Base-by-base conservation (phyloP, 35 echinoderm and acorn worm species). In the Apostichopus japonicus region DNA sequence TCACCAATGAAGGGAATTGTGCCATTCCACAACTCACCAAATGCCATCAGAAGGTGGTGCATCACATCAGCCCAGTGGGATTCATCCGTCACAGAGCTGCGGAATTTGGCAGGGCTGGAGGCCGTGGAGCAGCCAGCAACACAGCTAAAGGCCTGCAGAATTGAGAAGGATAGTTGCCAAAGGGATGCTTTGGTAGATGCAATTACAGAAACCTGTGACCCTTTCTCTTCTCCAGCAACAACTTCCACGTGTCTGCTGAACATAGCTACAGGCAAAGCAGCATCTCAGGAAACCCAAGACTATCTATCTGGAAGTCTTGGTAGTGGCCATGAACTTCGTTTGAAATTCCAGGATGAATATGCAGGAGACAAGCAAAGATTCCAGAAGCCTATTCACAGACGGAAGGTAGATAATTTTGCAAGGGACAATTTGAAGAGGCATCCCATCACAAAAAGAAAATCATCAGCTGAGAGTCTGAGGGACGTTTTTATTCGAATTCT, bases 1-100 rank as follows among this genome's bases (percentile, higher is more conserved):
- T 94, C 95, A 6, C 14, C 62, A 1, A 96, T 94, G 92, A 96
- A 90, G 73, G 92, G 95, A 65, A 96, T 96, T 61, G 94, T 90
- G 2, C 11, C 92, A 13, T 96, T 93, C 54, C 19, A 88, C 57
- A 91, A 91, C 73, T 91, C 86, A 8, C 92, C 90, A 71, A 91
- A 93, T 65, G 92, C 92, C 11, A 93, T 93, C 65, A 78, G 58
- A 11, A 15, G 92, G 55, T 96, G 92, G 92, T 77, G 93, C 76
- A 25, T 94, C 24, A 92, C 23, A 15, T 90, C 90, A 86, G 84
- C 90, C 79, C 91, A 92, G 79, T 83, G 90, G 22, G 94, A 58
- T 22, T 87, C 92, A 90, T 93, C 93, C 83, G 91, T 96, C 58
- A 94, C 90, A 7, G 95, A 96, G 54, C 83, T 96, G 15, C 16